These are phyloP conservation scores for Regulus satrapa DNA, from an alignment of 2,113 vertebrate genomes.

Conservation along the genomic window DNA sequence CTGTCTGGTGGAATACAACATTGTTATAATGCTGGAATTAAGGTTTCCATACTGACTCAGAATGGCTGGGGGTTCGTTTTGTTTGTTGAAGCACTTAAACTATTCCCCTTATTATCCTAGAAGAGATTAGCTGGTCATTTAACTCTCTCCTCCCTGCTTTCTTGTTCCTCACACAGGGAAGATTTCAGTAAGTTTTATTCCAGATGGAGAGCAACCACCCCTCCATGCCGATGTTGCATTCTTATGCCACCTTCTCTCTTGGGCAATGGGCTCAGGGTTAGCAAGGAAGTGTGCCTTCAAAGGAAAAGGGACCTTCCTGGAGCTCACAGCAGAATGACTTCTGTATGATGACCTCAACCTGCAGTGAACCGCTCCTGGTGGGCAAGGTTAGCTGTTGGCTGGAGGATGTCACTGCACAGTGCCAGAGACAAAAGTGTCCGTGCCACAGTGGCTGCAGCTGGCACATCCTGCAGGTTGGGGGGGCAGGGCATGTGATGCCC, in stretches of 20 bases:
- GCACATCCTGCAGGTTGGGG: background rate
- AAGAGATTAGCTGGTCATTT: background rate
- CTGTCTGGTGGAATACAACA: slow-evolving; percentile 11
- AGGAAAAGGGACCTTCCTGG: background rate
- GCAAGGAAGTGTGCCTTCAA: background rate
- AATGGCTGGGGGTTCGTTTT: background rate
- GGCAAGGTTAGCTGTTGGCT: background rate
- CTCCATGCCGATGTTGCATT: background rate
- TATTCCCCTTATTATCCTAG: background rate
- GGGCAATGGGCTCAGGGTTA: background rate
- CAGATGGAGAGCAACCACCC: background rate
- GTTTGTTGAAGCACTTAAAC: background rate
- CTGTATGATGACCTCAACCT: background rate
- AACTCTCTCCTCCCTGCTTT: background rate
- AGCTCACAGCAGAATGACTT: background rate
- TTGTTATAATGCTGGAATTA: background rate
- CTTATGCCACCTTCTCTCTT: background rate
- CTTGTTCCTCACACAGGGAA: background rate
- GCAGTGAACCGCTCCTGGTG: accelerated
- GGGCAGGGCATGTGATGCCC: background rate
- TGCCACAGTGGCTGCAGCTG: background rate
- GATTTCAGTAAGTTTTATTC: background rate
- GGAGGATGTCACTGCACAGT: background rate
- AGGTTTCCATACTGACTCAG: background rate
- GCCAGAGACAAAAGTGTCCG: background rate